phyloP scores from a whole-genome alignment of 2,888 invertebrate genomes.

The Kryphioiulus occultus region DNA sequence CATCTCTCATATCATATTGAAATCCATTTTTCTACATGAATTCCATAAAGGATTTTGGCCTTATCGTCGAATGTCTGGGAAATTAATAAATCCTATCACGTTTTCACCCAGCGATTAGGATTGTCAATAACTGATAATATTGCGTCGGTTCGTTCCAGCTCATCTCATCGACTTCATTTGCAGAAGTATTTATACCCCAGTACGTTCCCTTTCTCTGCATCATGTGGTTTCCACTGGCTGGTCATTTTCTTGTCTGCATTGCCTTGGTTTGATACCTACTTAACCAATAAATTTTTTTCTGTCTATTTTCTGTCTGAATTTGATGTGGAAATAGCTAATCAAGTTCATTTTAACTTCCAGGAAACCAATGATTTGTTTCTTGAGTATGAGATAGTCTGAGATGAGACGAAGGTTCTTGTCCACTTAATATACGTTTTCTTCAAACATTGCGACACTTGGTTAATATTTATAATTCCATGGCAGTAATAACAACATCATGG shows the following conservation, averaged over 20 bases:
- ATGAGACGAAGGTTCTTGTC: neutral
- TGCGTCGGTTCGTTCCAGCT: neutral
- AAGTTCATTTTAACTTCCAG: neutral
- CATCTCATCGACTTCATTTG: neutral
- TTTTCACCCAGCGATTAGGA: constrained; percentile 10
- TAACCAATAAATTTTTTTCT: constrained; percentile 9
- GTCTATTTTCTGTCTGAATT: constrained; percentile 37
- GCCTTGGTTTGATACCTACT: neutral
- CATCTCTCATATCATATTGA: constrained; percentile 12
- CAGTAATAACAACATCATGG: too few relatives aligned
- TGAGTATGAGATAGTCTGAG: too few relatives aligned
- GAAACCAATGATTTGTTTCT: constrained; percentile 27
- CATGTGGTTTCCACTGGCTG: neutral
- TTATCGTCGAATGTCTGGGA: neutral
- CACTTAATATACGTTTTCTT: neutral
- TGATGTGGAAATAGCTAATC: neutral
- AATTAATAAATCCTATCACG: constrained; percentile 32
- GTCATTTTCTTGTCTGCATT: constrained; percentile 3
- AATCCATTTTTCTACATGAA: constrained; percentile 17
- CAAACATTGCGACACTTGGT: neutral
- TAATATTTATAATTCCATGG: too few relatives aligned
- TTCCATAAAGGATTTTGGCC: constrained; percentile 32
- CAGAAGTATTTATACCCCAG: neutral
- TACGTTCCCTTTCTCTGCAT: neutral
- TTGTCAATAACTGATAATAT: constrained; percentile 36